Base-by-base conservation (phyloP, 2,113 vertebrate species). In the Spermophilus dauricus region DNA sequence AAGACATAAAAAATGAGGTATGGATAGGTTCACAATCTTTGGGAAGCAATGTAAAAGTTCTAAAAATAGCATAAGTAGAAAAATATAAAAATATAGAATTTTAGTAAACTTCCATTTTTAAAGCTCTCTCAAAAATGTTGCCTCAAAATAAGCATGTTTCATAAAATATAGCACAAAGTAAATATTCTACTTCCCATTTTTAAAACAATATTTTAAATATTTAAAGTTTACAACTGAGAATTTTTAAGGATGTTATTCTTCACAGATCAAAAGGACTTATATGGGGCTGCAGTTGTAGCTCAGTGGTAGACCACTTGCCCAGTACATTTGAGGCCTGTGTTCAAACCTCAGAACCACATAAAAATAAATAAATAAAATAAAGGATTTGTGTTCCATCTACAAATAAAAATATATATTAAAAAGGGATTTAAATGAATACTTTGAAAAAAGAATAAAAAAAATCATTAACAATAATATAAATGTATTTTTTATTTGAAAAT, bases 41-140 rank as follows among this genome's bases (percentile, higher is more conserved):
- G 88, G 3, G 39, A 85, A 96, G 92, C 67, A 95, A 95, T 56
- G 22, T 48, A 61, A 77, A 97, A 97, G 39, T 90, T 88, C 63
- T 86, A 77, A 93, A 93, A 91, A 93, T 34, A 75, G 56, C 20
- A 56, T 42, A 91, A 45, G 18, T 2, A 83, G 14, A 18, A 94
- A 95, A 93, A 89, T 88, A 83, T 53, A 96, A 88, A 81, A 85
- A 67, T 20, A 86, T 1, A 89, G 17, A 17, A 77, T 39, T 95
- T 86, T 90, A 86, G 83, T 39, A 75, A 94, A 56, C 30, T 96
- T 34, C 42, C 42, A 73, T 11, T 58, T 88, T 78, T 76, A 93
- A 45, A 86, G 48, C 13, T 48, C 13, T 91, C 42, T 65, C 24
- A 84, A 94, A 84, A 94, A 70, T 32, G 63, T 45, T 39, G 32